Evolutionary conservation across 2,888 invertebrate genomes (phyloP).

Genomic region (Plebejus melissa): DNA sequence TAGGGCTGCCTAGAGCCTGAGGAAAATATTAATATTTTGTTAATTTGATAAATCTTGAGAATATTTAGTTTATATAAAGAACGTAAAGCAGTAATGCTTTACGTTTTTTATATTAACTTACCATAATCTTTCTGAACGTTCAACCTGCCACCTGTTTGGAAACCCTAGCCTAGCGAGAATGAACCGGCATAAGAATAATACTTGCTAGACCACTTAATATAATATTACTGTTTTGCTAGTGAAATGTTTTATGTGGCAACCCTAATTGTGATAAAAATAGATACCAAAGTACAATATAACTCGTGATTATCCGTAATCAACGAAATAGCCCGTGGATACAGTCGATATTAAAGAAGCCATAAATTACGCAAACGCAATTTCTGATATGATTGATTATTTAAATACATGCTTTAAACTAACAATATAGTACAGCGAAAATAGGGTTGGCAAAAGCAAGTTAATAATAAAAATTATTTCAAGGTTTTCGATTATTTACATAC

Average conservation of each 20-base stretch:
- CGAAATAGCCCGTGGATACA: slow-evolving; percentile 28
- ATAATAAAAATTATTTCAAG: neutral
- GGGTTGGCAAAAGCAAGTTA: neutral
- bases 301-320: slow-evolving; percentile 37
- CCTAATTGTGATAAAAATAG: neutral
- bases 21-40: slow-evolving; percentile 16
- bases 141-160: no score
- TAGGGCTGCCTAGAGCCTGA: slow-evolving; percentile 29
- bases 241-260: neutral
- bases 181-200: neutral
- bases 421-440: neutral
- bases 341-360: slow-evolving; percentile 13
- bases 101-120: no score
- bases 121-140: no score
- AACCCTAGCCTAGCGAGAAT: no score
- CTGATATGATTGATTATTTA: slow-evolving; percentile 17
- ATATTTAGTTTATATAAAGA: no score
- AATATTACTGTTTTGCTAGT: neutral
- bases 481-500: neutral
- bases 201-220: neutral
- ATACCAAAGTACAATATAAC: slow-evolving; percentile 30
- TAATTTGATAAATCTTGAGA: no score
- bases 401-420: slow-evolving; percentile 7
- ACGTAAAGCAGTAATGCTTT: no score
- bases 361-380: slow-evolving; percentile 20